A percentile compares a stretch with the other conserved stretches of the same genome.
These are phyloP conservation scores for Pyrocephalus nanus DNA, from an alignment of 2,797 vertebrate species.

Conservation along the genomic window DNA sequence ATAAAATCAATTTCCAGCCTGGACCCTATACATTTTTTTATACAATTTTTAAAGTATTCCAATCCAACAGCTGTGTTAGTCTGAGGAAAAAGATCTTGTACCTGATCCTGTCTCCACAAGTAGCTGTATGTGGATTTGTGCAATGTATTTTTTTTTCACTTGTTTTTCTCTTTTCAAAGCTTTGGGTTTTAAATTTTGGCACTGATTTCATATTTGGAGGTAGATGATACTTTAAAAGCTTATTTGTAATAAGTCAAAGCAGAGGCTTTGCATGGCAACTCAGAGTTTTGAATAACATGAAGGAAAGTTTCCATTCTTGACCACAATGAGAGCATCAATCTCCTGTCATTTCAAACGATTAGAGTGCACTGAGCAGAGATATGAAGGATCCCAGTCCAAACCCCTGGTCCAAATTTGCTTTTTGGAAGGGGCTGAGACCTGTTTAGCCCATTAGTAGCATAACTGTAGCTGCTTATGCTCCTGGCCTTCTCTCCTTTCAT, in stretches of 20 bases:
- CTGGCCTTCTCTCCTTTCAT: neutral
- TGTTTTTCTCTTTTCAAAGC: neutral
- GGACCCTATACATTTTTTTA: neutral
- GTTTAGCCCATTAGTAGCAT: neutral
- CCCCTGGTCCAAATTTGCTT: neutral
- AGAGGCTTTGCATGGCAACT: neutral
- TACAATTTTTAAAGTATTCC: neutral
- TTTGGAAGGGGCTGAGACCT: neutral
- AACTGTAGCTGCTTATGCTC: neutral
- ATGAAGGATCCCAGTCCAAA: neutral
- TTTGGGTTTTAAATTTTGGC: neutral
- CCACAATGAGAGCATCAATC: neutral
- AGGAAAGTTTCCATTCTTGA: neutral
- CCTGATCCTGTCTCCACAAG: neutral
- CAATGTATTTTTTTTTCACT: neutral
- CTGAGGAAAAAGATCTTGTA: neutral
- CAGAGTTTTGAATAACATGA: neutral
- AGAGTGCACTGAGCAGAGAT: neutral
- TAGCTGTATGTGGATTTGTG: neutral
- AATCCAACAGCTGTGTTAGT: neutral
- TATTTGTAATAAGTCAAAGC: neutral
- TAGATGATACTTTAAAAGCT: neutral
- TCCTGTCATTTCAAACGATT: neutral
- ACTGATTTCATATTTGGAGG: neutral
- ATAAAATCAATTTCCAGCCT: neutral